Base-by-base conservation (phyloP, 1,140 invertebrate genomes). In the Drosophila albomicans region DNA sequence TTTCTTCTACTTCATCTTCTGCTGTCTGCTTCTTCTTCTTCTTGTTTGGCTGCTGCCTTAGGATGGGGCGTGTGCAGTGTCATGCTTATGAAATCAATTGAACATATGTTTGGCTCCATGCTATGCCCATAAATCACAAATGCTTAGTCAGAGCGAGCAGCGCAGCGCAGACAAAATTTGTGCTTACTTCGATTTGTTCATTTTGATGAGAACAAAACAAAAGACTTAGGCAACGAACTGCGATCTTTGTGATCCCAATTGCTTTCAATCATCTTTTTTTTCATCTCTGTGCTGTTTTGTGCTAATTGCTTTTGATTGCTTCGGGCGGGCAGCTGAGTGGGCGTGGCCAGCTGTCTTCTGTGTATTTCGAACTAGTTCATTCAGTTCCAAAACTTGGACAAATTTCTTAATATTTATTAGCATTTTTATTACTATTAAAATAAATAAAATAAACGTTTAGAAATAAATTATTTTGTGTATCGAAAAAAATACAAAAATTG, bases 71-170 rank as follows among this genome's bases (percentile, higher is more conserved):
- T 62, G 49, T 74, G 71, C 65, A 38, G 35, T 87, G 84, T 88
- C 84, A 88, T 84, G 84, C 67, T 88, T 88, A 89, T 88, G 84
- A 88, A 87, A 87, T 88, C 84, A 84, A 84, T 88, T 88, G 81
- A 88, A 81, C 80, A 88, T 89, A 84, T 88, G 84, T 89, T 88
- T 76, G 58, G 32, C 61, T 56, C 45, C 68, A 58, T 57, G 71
- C 58, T 69, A 52, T 58, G 67, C 64, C 71, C 81, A 88, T 88
- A 88, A 89, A 89, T 84, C 85, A 89, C 84, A 84, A 88, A 65
- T 70, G 84, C 81, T 89, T 84, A 89, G 77, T 89, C 85, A 85
- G 79, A 41, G 0, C 20, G 20, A 25, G 20, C 20, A 25, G 20
- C 16, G 16, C 16, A 16, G 16, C 20, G 3, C 85, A 85, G 79